Evolutionary conservation across 2,888 invertebrate genomes (phyloP), one percentile per base, ranked within the genome.

Genomic region (Nomada lathburiana): DNA sequence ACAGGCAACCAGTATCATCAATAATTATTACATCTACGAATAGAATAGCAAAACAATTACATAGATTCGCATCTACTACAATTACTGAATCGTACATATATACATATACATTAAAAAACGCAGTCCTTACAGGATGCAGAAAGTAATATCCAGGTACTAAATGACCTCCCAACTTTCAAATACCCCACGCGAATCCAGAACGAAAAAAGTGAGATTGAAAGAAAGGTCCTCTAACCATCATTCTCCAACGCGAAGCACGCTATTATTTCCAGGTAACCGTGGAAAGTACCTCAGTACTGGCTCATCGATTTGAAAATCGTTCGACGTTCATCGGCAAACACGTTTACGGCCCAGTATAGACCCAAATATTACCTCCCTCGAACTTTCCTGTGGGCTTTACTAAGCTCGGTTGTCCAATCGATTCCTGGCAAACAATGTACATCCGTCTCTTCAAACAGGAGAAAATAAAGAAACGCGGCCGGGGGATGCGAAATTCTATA

Each of bases 401-500:
- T 72, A 67, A 53, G 20, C 72, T 36, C 36, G 36, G 59, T 73
- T 52, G 53, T 52, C 64, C 52, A 80, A 75, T 82, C 81, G 81
- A 82, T 82, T 70, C 36, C 52, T 18, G 1, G 16, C 74, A 67
- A 81, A 81, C 74, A 75, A 81, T 75, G 50, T 44, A 52, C 68
- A 72, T 63, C 60, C 70, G 26, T 44, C 73, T 80, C 63, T 60
- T 26, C 26, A 55, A 67, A 52, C 29, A 50, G 60, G 59, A 60
- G 9, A 57, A 65, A 70, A 74, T 16, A 68, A 16, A 10, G 23
- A 1, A 63, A 57, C 11, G 7, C 44, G 64, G 18, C 16, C 16
- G 23, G 59, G 60, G 47, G 55, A 52, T 23, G 13, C 10, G 23
- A 70, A 71, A 80, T 79, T 67, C 69, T 78, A 78, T 63, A 69